These are phyloP conservation scores for Nymphalis io DNA, from an alignment of 1,140 invertebrate genomes.

Conservation along the genomic window DNA sequence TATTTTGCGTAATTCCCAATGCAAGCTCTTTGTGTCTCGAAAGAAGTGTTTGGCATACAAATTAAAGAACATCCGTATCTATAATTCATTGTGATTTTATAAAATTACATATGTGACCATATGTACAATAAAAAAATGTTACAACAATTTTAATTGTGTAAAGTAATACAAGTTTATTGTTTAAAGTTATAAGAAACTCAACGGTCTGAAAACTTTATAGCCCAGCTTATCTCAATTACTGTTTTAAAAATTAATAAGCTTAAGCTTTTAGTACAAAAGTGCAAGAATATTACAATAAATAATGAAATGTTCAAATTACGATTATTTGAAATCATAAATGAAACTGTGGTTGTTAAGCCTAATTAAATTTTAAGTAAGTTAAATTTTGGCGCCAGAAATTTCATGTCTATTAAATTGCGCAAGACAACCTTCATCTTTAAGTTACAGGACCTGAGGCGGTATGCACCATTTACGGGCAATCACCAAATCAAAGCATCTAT, in stretches of 20 bases:
- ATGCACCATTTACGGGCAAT: constrained; percentile 47
- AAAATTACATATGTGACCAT: neutral
- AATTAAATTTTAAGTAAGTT: constrained; percentile 30
- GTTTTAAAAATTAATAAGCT: neutral
- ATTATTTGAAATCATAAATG: neutral
- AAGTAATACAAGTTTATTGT: neutral
- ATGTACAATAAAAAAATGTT: no score
- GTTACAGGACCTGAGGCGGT: constrained; percentile 46
- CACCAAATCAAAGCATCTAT: constrained; percentile 47
- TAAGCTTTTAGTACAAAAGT: neutral
- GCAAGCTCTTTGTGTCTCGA: constrained; percentile 3
- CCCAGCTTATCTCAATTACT: constrained; percentile 1
- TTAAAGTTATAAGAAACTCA: neutral
- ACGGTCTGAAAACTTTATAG: neutral
- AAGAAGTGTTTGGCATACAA: constrained; percentile 13
- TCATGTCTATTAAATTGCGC: constrained; percentile 53
- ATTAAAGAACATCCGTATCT: constrained; percentile 6
- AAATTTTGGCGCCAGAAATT: constrained; percentile 42
- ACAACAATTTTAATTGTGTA: no score
- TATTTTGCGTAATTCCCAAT: constrained; percentile 26
- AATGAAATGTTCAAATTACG: neutral
- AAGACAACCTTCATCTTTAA: constrained; percentile 59
- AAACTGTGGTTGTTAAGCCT: constrained; percentile 9
- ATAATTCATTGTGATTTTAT: constrained; percentile 3
- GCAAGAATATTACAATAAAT: neutral